Base-by-base conservation (phyloP, 2,888 invertebrate genomes). In the Atethmia centrago region DNA sequence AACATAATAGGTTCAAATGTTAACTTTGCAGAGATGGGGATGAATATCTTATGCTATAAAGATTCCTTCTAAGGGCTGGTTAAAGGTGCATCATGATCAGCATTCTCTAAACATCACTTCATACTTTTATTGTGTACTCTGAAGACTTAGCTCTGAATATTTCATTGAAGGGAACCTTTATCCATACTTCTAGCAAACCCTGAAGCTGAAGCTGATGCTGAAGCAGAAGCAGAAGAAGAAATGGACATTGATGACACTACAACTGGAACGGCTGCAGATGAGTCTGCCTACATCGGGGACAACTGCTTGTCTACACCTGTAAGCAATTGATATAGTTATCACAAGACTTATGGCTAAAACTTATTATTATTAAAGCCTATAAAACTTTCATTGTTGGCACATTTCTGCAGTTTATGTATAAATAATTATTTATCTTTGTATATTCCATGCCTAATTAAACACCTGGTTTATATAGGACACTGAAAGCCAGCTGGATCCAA, bases 301-400 rank as follows among this genome's bases (percentile, higher is more conserved):
- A 96, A 96, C 83, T 96, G 96, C 74, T 89, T 96, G 56, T 95
- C 96, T 55, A 96, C 96, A 74, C 96, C 96, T 67, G 96, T 96
- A 89, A 93, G 93, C 85, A 42, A 36, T 55, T 64, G n/a, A 53
- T 36, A 53, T n/a, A 64, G n/a, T 36, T 64, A n/a, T 64, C 31
- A 53, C 36, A n/a, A 36, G 10, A 53, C 21, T 58, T 8, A 5
- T 51, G 16, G 51, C 31, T n/a, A 19, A 55, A n/a, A 12, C 31
- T n/a, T 10, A n/a, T n/a, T n/a, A n/a, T n/a, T 7, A 53, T 19
- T 19, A 64, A 53, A 64, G 53, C 16, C 53, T 19, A 12, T 36
- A 36, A 49, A 36, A n/a, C 9, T 36, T 36, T 53, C 5, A 53
- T 36, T 64, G 3, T n/a, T 51, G 31, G 4, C 10, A 31, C n/a